Percentiles rank a stretch among this genome's conserved stretches.
Conservation (phyloP, 2,888 invertebrate species). For the Pristionchus exspectatus region DNA sequence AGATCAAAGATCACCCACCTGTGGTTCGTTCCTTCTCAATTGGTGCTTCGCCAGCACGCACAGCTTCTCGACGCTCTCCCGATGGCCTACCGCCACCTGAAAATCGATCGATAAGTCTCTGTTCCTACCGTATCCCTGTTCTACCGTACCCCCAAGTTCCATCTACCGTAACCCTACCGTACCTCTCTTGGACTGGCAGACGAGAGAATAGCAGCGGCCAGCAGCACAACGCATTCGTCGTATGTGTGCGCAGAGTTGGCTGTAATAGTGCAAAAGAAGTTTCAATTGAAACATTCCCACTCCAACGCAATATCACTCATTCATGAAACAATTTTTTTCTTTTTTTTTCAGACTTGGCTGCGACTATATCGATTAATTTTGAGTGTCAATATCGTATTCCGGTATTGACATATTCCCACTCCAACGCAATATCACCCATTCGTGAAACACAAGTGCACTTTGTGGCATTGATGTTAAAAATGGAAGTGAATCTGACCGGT, state of each 20-base stretch:
- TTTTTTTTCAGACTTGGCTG: conserved; percentile 58
- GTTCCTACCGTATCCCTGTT: not conserved
- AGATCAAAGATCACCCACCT: conserved; percentile 53
- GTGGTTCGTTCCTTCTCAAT: conserved; percentile 62
- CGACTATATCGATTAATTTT: conserved; percentile 31
- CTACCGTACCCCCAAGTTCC: not conserved
- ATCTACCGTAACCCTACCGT: not conserved
- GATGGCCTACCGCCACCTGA: conserved; percentile 62
- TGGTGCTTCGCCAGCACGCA: conserved; percentile 60
- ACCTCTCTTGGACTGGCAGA: conserved; percentile 86
- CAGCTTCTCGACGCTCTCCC: conserved; percentile 62
- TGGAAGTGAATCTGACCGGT: conserved; percentile 61
- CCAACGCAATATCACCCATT: not conserved
- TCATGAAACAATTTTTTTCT: not conserved
- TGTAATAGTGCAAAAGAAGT: conserved; percentile 52
- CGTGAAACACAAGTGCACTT: not conserved
- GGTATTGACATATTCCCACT: not conserved
- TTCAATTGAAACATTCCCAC: not conserved
- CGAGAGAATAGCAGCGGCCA: conserved; percentile 90
- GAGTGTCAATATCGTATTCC: no score
- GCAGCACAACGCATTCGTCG: conserved; percentile 90
- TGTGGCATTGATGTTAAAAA: not conserved
- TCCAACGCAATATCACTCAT: not conserved
- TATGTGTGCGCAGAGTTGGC: conserved; percentile 72
- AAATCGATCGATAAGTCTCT: not conserved